Evolutionary conservation across 2,888 invertebrate species (phyloP).

Genomic region (Eristalis pertinax): DNA sequence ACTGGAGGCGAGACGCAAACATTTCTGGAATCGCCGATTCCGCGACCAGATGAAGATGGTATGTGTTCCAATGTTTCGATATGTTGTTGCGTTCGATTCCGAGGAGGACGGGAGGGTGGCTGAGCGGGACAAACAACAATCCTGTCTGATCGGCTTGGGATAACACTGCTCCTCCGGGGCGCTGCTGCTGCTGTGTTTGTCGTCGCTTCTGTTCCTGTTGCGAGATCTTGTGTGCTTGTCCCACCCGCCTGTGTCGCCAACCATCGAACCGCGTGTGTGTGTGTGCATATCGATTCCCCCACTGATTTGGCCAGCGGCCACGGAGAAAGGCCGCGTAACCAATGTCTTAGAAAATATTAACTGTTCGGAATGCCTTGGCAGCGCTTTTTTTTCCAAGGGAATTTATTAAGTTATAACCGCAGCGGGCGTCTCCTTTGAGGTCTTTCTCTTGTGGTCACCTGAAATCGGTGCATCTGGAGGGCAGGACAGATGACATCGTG

Average conservation of each 20-base stretch:
- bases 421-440: constrained; percentile 5
- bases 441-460: constrained; percentile 44
- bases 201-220: constrained; percentile 72
- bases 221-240: constrained; percentile 46
- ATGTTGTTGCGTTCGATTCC: constrained; percentile 67
- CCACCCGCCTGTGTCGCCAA: constrained; percentile 67
- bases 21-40: constrained; percentile 52
- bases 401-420: constrained; percentile 69
- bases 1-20: neutral
- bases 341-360: constrained; percentile 69
- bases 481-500: constrained; percentile 15
- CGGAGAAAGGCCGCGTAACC: neutral
- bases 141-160: constrained; percentile 70
- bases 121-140: constrained; percentile 53
- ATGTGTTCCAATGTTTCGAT: constrained; percentile 69
- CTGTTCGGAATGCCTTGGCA: constrained; percentile 61
- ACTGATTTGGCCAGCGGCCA: constrained; percentile 52
- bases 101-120: neutral
- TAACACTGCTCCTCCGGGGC: constrained; percentile 60
- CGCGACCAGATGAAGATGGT: constrained; percentile 63
- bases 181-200: constrained; percentile 71
- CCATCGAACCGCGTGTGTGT: constrained; percentile 12
- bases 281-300: constrained; percentile 60
- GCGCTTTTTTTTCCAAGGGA: constrained; percentile 35
- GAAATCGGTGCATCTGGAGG: constrained; percentile 46